Percentiles rank a stretch among this genome's conserved stretches.
Conservation (phyloP, 2,113 vertebrate species). For the Rhinoderma darwinii region DNA sequence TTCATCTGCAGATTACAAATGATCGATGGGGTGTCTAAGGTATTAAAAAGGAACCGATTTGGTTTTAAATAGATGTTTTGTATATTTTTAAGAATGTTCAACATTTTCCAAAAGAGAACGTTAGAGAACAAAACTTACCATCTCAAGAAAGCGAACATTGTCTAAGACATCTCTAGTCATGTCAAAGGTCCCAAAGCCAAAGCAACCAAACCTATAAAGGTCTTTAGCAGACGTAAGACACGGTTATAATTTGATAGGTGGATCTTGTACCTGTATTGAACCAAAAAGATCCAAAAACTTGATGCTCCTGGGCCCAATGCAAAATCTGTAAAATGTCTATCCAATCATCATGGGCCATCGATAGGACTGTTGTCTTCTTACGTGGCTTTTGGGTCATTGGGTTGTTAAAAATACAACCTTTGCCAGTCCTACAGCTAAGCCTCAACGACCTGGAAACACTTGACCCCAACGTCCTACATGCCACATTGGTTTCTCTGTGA, state of each 20-base stretch:
- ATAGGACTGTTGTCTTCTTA: too few species aligned
- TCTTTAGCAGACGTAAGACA: background rate
- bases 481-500: background rate
- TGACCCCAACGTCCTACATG: background rate
- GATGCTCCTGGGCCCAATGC: background rate
- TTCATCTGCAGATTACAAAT: too few species aligned
- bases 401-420: background rate
- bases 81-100: too few species aligned
- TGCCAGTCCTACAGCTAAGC: background rate
- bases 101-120: background rate
- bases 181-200: background rate
- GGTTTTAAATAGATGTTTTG: too few species aligned
- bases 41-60: too few species aligned
- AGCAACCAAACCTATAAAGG: background rate
- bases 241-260: background rate
- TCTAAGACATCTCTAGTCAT: background rate
- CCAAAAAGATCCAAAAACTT: background rate
- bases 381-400: too few species aligned
- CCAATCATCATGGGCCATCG: too few species aligned
- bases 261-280: background rate
- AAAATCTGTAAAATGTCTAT: too few species aligned
- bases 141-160: background rate
- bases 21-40: too few species aligned
- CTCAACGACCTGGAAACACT: background rate
- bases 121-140: background rate